phyloP scores from a whole-genome alignment of 2,113 vertebrate genomes.

The Pristiophorus japonicus region DNA sequence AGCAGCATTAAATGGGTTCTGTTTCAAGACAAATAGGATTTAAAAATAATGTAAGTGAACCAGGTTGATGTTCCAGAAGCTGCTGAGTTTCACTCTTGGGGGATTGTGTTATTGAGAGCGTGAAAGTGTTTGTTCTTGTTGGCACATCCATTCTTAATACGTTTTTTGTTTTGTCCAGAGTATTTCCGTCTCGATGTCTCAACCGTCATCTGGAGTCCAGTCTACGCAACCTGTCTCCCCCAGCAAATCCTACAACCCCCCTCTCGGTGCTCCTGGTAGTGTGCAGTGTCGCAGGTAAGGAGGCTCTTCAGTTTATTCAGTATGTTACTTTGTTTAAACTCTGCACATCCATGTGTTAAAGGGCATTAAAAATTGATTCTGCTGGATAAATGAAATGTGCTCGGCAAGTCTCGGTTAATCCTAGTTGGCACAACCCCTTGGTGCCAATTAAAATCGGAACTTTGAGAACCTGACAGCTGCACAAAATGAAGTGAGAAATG shows the following conservation, averaged over 20 bases:
- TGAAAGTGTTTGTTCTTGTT: background rate
- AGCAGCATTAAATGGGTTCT: background rate
- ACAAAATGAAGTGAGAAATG: background rate
- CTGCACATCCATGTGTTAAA: background rate
- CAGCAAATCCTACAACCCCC: slow-evolving; percentile 18
- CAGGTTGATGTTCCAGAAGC: background rate
- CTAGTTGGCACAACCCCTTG: background rate
- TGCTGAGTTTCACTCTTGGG: background rate
- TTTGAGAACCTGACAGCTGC: background rate
- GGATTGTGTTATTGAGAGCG: background rate
- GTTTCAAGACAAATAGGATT: background rate
- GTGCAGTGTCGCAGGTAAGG: slow-evolving; percentile 8
- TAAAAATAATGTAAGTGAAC: background rate
- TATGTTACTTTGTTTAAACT: no score
- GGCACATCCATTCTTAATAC: background rate
- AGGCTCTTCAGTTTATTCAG: background rate
- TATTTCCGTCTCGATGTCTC: background rate
- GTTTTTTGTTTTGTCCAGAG: background rate
- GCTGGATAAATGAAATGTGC: background rate
- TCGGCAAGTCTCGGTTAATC: background rate
- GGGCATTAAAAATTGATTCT: background rate
- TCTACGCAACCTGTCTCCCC: slow-evolving; percentile 17
- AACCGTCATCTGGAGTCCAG: background rate
- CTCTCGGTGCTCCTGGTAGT: background rate
- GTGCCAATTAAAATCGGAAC: background rate